phyloP scores from a whole-genome alignment of 2,113 vertebrate species.

The Addax nasomaculatus region DNA sequence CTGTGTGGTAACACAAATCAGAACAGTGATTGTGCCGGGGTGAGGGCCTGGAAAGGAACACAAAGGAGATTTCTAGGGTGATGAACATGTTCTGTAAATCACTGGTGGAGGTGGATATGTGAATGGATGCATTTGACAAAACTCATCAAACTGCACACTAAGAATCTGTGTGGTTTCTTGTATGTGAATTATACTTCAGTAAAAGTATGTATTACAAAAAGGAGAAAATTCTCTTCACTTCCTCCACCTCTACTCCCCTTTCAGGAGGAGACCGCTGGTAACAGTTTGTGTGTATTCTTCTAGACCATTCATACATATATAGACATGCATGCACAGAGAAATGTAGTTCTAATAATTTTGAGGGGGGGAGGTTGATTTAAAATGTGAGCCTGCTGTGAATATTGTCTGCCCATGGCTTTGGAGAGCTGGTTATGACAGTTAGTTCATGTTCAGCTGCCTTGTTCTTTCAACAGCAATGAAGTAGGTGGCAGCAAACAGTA shows the following conservation, averaged over 20 bases:
- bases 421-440: background rate
- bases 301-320: rapidly evolving
- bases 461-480: background rate
- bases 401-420: background rate
- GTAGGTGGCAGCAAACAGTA: background rate
- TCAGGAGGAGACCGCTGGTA: background rate
- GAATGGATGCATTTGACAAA: background rate
- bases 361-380: background rate
- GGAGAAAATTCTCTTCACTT: background rate
- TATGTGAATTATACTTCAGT: background rate
- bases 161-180: background rate
- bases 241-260: background rate
- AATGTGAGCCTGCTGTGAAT: background rate
- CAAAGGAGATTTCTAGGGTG: background rate
- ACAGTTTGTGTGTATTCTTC: background rate
- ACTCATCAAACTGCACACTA: background rate
- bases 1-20: background rate
- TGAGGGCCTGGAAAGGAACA: background rate
- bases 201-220: background rate
- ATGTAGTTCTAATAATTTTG: background rate
- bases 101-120: background rate
- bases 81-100: background rate
- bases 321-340: background rate
- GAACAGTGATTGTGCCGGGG: background rate
- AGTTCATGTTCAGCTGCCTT: rapidly evolving